phyloP scores from a whole-genome alignment of 2,797 vertebrate genomes.

The Scomberomorus guttatus region DNA sequence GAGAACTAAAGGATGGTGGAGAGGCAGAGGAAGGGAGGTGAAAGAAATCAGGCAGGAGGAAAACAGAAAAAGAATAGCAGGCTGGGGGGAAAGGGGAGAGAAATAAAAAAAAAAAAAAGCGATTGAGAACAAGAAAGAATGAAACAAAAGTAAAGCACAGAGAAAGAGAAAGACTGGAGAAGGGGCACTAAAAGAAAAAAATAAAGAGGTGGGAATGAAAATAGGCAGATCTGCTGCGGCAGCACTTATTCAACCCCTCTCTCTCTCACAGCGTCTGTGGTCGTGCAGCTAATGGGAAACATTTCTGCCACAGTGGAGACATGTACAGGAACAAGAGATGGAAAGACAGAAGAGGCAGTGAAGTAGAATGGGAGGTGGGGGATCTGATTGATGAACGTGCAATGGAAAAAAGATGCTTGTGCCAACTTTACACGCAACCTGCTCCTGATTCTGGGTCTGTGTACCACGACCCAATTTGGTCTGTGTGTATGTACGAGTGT shows the following conservation, averaged over 20 bases:
- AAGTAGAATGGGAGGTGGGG: conserved; percentile 62
- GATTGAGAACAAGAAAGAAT: conserved; percentile 17
- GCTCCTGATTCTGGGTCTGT: conserved; percentile 56
- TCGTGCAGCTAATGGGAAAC: conserved; percentile 88
- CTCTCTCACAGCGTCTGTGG: conserved; percentile 79
- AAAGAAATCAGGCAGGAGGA: conserved; percentile 17
- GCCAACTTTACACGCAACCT: conserved; percentile 68
- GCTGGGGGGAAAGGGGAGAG: neutral
- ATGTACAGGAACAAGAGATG: conserved; percentile 72
- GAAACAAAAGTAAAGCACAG: conserved; percentile 21
- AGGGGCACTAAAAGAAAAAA: conserved; percentile 24
- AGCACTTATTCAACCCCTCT: conserved; percentile 77
- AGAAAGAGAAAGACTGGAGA: conserved; percentile 41
- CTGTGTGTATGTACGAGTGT: conserved; percentile 30
- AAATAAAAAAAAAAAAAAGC: conserved; percentile 14
- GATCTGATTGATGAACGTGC: conserved; percentile 64
- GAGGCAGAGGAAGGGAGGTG: conserved; percentile 28
- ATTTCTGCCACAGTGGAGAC: conserved; percentile 83
- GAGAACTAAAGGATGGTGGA: conserved; percentile 20
- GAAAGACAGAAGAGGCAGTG: conserved; percentile 69
- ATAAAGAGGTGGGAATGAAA: conserved; percentile 64
- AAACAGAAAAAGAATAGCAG: conserved; percentile 13
- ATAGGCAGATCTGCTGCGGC: conserved; percentile 77
- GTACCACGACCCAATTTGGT: conserved; percentile 21
- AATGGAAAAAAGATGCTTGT: conserved; percentile 62